phyloP scores from a whole-genome alignment of 2,113 vertebrate genomes.

The Dendrocopos noguchii region DNA sequence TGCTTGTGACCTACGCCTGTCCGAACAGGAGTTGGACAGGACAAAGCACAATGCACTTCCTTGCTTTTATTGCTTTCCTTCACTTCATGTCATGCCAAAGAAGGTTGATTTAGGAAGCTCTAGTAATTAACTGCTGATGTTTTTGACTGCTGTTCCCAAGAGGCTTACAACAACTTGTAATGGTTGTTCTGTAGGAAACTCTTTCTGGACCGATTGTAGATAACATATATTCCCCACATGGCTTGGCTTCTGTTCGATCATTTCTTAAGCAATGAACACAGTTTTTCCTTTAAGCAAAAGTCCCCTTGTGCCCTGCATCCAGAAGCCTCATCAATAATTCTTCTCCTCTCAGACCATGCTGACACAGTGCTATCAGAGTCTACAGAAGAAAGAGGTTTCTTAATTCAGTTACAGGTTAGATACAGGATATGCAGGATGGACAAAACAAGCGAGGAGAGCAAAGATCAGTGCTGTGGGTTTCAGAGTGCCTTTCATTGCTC shows the following conservation, averaged over 20 bases:
- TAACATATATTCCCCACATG: background rate
- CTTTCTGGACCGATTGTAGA: constrained; percentile 30
- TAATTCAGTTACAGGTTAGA: background rate
- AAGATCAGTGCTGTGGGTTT: background rate
- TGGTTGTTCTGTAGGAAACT: constrained; percentile 62
- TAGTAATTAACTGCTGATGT: constrained; percentile 69
- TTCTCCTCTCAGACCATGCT: background rate
- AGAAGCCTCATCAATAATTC: background rate
- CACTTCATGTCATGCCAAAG: constrained; percentile 76
- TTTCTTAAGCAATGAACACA: constrained; percentile 23
- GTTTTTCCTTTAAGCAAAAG: constrained; percentile 22
- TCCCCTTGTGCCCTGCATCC: background rate
- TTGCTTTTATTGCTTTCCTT: constrained; percentile 70
- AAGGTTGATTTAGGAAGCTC: constrained; percentile 69
- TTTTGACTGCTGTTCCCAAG: constrained; percentile 64
- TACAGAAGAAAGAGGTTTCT: background rate
- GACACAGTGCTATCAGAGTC: background rate
- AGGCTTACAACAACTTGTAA: constrained; percentile 59
- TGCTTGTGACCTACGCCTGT: constrained; percentile 66
- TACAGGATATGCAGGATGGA: background rate
- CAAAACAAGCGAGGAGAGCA: background rate
- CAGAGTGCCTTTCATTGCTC: background rate
- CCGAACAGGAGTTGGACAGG: constrained; percentile 59
- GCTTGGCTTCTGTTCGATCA: constrained; percentile 37
- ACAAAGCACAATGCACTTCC: constrained; percentile 79